phyloP scores from a whole-genome alignment of 1,140 invertebrate genomes.

The Drosophila rufa region DNA sequence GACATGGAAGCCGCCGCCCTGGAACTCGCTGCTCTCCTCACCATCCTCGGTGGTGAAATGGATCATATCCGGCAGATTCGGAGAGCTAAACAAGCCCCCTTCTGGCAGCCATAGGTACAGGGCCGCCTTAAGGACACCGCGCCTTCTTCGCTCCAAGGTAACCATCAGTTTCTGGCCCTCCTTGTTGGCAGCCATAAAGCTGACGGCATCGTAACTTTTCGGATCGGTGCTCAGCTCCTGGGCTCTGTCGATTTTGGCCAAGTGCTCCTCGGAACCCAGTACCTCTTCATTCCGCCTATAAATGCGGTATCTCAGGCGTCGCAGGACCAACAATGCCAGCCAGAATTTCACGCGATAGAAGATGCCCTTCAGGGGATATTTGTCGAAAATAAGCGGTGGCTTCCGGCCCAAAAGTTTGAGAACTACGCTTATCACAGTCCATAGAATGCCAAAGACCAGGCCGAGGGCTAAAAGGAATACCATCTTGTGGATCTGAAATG shows the following conservation, averaged over 20 bases:
- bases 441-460: slow-evolving; percentile 20
- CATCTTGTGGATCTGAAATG: slow-evolving; percentile 26
- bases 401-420: slow-evolving; percentile 61
- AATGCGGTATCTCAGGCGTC: slow-evolving; percentile 64
- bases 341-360: slow-evolving; percentile 73
- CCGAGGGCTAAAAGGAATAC: slow-evolving; percentile 36
- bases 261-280: slow-evolving; percentile 41
- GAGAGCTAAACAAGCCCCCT: slow-evolving; percentile 48
- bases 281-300: slow-evolving; percentile 65
- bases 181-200: slow-evolving; percentile 73
- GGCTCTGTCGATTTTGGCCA: slow-evolving; percentile 64
- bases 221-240: slow-evolving; percentile 67
- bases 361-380: slow-evolving; percentile 73
- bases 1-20: slow-evolving; percentile 69
- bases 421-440: slow-evolving; percentile 29
- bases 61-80: slow-evolving; percentile 76
- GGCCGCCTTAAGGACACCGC: slow-evolving; percentile 70
- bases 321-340: slow-evolving; percentile 64
- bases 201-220: slow-evolving; percentile 78
- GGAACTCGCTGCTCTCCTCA: slow-evolving; percentile 68
- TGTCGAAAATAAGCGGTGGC: slow-evolving; percentile 71
- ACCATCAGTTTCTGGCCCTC: slow-evolving; percentile 70
- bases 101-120: slow-evolving; percentile 72
- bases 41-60: slow-evolving; percentile 73
- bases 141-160: slow-evolving; percentile 62